Base-by-base conservation (phyloP, 92 coral and sea anemone genomes). In the Porites evermanni region DNA sequence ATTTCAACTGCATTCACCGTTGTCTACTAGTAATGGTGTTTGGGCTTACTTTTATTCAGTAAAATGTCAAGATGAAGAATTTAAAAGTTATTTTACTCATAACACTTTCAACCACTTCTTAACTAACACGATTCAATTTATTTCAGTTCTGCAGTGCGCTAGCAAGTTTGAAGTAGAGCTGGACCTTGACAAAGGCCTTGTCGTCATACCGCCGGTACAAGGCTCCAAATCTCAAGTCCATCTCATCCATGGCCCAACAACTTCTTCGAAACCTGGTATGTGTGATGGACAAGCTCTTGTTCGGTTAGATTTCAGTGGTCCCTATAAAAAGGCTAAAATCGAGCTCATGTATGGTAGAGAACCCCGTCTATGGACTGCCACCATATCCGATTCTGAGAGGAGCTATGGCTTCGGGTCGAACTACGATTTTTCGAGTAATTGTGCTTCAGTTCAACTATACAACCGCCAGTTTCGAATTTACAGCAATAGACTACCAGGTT, bases 331-430 rank as follows among this genome's bases (percentile, higher is more conserved):
- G 84, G 96, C 89, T 23, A 91, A 86, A 74, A 90, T 97, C 64
- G 95, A 93, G 79, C 89, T 97, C 12, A 84, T 63, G 59, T 97
- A 95, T 63, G 98, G 95, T 26, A 83, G 84, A 20, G 92, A 97
- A 47, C 99, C 99, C 12, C 84, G 60, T 63, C 84, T 91, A 12
- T 95, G 99, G 98, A 89, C 98, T 0, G 83, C 96, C 26, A 87
- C 88, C 70, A 90, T 95, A 53, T 85, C 99, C 0, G 96, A 95
- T 81, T 91, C 97, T 10, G 93, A 93, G 7, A 89, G 81, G 50
- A 91, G 91, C 32, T 97, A 97, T 75, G 99, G 99, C 2, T 97
- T 97, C 88, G 99, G 99, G 1, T 93, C 90, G 13, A 89, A 95
- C 68, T 93, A 91, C 72, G 88, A 82, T 44, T 93, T 86, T 73